Evolutionary conservation across 2,888 invertebrate genomes (phyloP).

Genomic region (Nemapogon koenigi): DNA sequence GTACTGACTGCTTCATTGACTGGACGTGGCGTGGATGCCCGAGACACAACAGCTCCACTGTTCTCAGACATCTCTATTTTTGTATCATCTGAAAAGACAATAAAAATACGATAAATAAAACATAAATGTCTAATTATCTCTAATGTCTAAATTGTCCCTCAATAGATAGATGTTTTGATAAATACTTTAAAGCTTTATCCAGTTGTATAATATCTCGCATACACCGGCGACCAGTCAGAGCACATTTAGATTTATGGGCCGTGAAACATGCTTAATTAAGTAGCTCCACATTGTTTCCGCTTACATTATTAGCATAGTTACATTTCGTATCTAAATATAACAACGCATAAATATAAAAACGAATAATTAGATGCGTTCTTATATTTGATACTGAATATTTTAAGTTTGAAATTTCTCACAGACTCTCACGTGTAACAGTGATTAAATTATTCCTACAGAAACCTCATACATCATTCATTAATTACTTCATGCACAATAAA

Average conservation of each 20-base stretch:
- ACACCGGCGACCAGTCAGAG: slow-evolving; percentile 26
- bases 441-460: too few relatives aligned
- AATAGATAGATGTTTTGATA: slow-evolving; percentile 27
- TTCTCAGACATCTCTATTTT: slow-evolving; percentile 54
- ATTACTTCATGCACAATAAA: too few relatives aligned
- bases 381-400: too few relatives aligned
- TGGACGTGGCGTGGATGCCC: slow-evolving; percentile 58
- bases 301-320: slow-evolving; percentile 16
- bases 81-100: slow-evolving; percentile 41
- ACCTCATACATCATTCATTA: too few relatives aligned
- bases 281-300: slow-evolving; percentile 39
- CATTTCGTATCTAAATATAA: too few relatives aligned
- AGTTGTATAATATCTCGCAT: slow-evolving; percentile 16
- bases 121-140: too few relatives aligned
- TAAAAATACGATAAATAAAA: too few relatives aligned
- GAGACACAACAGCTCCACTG: slow-evolving; percentile 47
- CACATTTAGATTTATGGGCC: slow-evolving; percentile 53
- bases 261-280: slow-evolving; percentile 54
- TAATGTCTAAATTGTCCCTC: too few relatives aligned
- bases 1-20: slow-evolving; percentile 48
- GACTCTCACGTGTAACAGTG: too few relatives aligned
- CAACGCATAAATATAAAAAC: too few relatives aligned
- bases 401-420: too few relatives aligned
- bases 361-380: too few relatives aligned
- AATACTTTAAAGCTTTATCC: slow-evolving; percentile 7